Percentiles rank a stretch among this genome's conserved stretches.
Evolutionary conservation across 2,113 vertebrate species (phyloP).

Genomic region (Toxotes jaculatrix): DNA sequence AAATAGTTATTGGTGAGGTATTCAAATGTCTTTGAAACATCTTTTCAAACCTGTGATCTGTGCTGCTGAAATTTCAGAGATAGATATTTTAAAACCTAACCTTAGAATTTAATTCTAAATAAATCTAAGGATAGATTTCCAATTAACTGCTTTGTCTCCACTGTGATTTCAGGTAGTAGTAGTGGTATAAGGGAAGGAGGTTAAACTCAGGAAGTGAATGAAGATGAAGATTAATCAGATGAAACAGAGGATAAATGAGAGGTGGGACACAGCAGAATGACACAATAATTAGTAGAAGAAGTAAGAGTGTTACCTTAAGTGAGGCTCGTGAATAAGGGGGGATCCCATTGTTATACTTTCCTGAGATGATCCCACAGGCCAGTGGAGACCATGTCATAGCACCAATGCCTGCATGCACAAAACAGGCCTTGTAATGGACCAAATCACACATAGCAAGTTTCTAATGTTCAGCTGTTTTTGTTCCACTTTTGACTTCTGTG

Average conservation of each 20-base stretch:
- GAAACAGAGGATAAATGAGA: neutral
- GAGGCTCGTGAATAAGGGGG: conserved; percentile 91
- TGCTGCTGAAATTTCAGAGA: too few relatives aligned
- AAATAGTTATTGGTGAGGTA: too few relatives aligned
- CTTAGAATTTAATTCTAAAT: too few relatives aligned
- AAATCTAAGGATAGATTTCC: neutral
- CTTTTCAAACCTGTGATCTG: too few relatives aligned
- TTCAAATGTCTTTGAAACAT: too few relatives aligned
- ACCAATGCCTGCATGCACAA: conserved; percentile 85
- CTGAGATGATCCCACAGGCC: conserved; percentile 93
- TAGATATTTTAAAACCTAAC: too few relatives aligned
- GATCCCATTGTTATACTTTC: conserved; percentile 91
- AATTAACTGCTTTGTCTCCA: neutral
- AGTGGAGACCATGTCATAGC: conserved; percentile 96
- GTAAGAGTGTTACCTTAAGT: conserved; percentile 81
- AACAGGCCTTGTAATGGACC: neutral
- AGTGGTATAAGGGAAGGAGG: too few relatives aligned
- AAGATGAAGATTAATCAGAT: neutral
- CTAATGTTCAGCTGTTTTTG: too few relatives aligned
- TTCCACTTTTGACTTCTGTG: too few relatives aligned
- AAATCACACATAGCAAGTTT: neutral
- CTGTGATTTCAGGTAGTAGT: neutral
- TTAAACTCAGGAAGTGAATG: too few relatives aligned
- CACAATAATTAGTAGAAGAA: neutral
- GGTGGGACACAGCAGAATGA: neutral